These are phyloP conservation scores for Perdita meconis DNA, from an alignment of 2,888 invertebrate genomes.

Conservation along the genomic window DNA sequence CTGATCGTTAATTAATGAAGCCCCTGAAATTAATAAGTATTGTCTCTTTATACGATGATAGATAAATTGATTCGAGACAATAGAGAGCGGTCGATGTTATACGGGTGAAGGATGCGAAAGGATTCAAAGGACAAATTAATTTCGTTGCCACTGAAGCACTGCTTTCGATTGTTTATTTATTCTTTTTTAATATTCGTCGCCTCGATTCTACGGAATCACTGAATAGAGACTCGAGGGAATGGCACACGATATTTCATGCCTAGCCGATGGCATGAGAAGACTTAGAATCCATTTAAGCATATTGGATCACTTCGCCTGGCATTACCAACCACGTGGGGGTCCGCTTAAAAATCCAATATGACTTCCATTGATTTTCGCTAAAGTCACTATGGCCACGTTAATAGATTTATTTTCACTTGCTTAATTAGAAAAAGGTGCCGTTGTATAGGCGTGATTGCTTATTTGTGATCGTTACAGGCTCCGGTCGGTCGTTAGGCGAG, in stretches of 20 bases:
- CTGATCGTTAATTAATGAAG: no score
- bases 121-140: background rate
- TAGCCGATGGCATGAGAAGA: conserved; percentile 45
- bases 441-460: conserved; percentile 11
- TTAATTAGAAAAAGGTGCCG: conserved; percentile 1
- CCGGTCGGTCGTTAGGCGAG: background rate
- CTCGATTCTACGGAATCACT: conserved; percentile 7
- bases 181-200: conserved; percentile 8
- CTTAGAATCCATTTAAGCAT: conserved; percentile 75
- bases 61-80: no score
- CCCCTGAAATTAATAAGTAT: no score
- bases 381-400: conserved; percentile 25
- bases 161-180: background rate
- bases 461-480: conserved; percentile 9
- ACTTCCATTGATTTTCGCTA: conserved; percentile 24
- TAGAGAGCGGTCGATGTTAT: no score
- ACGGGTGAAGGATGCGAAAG: no score
- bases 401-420: conserved; percentile 25
- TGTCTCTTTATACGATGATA: no score
- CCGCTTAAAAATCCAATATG: conserved; percentile 69
- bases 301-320: conserved; percentile 70
- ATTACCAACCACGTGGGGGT: conserved; percentile 42
- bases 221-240: conserved; percentile 12
- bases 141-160: background rate
- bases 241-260: conserved; percentile 36